Evolutionary conservation across 2,113 vertebrate species (phyloP), one percentile per base, ranked within the genome.

Genomic region (Empidonax alnorum): DNA sequence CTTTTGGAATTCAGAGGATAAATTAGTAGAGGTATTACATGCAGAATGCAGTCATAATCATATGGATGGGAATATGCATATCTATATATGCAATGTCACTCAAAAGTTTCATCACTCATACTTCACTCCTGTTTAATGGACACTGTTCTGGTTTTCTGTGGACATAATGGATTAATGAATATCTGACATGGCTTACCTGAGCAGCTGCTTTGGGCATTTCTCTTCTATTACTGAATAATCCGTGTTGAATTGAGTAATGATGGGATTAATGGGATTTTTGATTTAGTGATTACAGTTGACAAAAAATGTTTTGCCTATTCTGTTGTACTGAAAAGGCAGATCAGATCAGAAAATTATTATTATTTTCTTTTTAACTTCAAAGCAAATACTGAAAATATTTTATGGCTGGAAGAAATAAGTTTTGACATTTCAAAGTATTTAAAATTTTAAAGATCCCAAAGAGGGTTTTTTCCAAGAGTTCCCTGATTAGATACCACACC

Each of bases 201-300:
- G 78, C 74, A 90, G 88, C 90, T 96, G 84, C 80, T 94, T 87
- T 78, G 44, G 75, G 77, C 75, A 41, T 73, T 91, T 87, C 62
- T 47, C 92, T 67, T 55, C 84, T 76, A 3, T 87, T 87, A 76
- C 63, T 76, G 76, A 90, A 92, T 91, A 92, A 82, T 84, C 12
- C 47, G 20, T 39, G 21, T 88, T 96, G 58, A 88, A 84, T 88
- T 95, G 59, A 91, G 35, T 93, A 93, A 89, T 41, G n/a, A 93
- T 81, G 78, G 50, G 72, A 88, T 93, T 94, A 88, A 92, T 95
- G 46, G 50, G 82, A 31, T 83, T 91, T 97, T 94, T 90, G 77
- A 75, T 91, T 91, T 37, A 71, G 61, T 83, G 81, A 88, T 90
- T 75, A 56, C 71, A 94, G 55, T 83, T 61, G 49, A 83, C 91